Base-by-base conservation (phyloP, 2,888 invertebrate genomes). In the Drosophila anomelani region DNA sequence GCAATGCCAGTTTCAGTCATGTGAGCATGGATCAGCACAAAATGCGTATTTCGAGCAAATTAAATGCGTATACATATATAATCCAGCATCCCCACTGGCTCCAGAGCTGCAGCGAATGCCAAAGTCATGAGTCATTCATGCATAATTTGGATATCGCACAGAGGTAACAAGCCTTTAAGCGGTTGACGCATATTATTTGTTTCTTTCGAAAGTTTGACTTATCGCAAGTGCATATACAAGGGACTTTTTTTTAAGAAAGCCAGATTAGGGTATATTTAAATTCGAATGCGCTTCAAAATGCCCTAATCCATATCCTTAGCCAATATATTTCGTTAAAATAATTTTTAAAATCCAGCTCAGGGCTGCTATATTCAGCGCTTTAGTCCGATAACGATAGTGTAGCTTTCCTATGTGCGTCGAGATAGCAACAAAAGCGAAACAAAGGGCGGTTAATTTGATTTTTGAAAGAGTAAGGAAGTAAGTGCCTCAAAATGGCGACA, bases 1-100 rank as follows among this genome's bases (percentile, higher is more conserved):
- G 64, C 66, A 64, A 17, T 62, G 47, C 23, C 23, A 47, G 17
- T 2, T 47, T 49, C n/a, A 46, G 38, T 46, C 39, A 23, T 47
- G 46, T 34, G 64, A 47, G 47, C 63, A 64, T 63, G 39, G 47
- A 15, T 63, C 66, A 41, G 63, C 66, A 64, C 15, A 49, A 39
- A 64, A 64, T 49, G 17, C 47, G 39, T 34, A 32, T 7, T 36
- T 51, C 9, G 13, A 17, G 43, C 7, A 41, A n/a, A 13, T 26
- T 12, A 8, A 58, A n/a, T 34, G 26, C 12, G 34, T n/a, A 17
- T 29, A 7, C 13, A 51, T 34, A 20, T 9, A 26, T 12, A 13
- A 56, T 13, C 13, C 32, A 32, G 36, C 29, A 60, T 38, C 17
- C 29, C 43, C 23, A 15, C 38, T 12, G 32, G 17, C 39, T 47